phyloP scores from a whole-genome alignment of 2,888 invertebrate species.

The Frankliniella intonsa region DNA sequence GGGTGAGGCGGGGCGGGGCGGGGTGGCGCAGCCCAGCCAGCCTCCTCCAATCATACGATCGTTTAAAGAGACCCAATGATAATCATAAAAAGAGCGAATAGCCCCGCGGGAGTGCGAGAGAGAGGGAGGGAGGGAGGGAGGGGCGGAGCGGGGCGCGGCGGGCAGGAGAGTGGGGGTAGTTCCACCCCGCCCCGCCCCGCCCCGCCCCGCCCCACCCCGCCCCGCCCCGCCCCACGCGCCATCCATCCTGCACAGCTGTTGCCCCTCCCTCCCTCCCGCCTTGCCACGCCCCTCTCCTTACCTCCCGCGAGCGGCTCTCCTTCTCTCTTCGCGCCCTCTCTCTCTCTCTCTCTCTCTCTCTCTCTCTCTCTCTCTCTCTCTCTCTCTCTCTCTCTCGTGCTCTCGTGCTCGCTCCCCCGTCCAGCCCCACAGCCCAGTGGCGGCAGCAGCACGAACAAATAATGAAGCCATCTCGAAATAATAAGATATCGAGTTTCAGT shows the following conservation, averaged over 20 bases:
- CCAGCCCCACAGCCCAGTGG: neutral
- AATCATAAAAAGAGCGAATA: conserved; percentile 37
- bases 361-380: conserved; percentile 29
- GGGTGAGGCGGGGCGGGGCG: neutral
- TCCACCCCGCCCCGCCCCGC: conserved; percentile 35
- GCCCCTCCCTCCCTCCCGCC: neutral
- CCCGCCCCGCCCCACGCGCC: conserved; percentile 35
- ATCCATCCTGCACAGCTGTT: neutral
- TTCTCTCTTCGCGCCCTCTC: conserved; percentile 26
- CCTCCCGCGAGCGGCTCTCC: conserved; percentile 20
- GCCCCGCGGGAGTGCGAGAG: neutral
- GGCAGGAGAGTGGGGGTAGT: conserved; percentile 35
- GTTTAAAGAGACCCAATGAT: conserved; percentile 31
- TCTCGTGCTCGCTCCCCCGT: conserved; percentile 28
- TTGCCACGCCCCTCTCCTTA: conserved; percentile 8
- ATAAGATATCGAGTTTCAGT: conserved; percentile 25
- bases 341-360: conserved; percentile 29
- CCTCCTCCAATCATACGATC: conserved; percentile 26
- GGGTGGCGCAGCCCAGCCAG: neutral
- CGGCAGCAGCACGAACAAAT: conserved; percentile 16
- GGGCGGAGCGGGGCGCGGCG: neutral
- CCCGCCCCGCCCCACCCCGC: conserved; percentile 36
- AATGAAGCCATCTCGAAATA: conserved; percentile 26
- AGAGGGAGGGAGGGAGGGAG: neutral
- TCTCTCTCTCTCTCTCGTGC: conserved; percentile 20